These are phyloP conservation scores for Suillia variegata DNA, from an alignment of 2,888 invertebrate species.

Conservation along the genomic window DNA sequence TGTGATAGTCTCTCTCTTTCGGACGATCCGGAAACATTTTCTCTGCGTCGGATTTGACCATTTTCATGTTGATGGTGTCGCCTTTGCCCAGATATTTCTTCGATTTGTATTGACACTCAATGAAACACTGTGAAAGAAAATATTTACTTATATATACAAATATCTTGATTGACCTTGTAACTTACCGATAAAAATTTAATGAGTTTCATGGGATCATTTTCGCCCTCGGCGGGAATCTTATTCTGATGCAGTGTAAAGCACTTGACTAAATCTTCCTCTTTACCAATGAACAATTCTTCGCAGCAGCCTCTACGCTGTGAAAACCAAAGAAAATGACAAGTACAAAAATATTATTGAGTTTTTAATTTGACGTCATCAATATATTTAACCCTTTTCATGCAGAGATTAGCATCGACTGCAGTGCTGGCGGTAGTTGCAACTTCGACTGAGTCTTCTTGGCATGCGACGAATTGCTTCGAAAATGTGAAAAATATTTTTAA, in stretches of 20 bases:
- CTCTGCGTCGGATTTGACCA: constrained; percentile 42
- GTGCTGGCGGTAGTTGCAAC: background rate
- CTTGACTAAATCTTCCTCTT: constrained; percentile 34
- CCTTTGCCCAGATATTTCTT: constrained; percentile 45
- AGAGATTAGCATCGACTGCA: background rate
- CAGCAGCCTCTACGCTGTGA: constrained; percentile 38
- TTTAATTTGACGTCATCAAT: too few relatives aligned
- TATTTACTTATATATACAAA: too few relatives aligned
- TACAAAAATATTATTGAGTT: too few relatives aligned
- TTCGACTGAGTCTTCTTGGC: too few relatives aligned
- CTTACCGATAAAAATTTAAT: constrained; percentile 41
- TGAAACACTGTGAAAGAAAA: constrained; percentile 35
- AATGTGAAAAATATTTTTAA: too few relatives aligned
- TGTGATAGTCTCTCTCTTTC: constrained; percentile 39
- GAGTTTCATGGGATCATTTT: constrained; percentile 25
- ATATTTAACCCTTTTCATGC: constrained; percentile 21
- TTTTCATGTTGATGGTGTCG: constrained; percentile 45
- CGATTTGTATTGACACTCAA: constrained; percentile 43
- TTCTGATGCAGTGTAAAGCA: constrained; percentile 39
- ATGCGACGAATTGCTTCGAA: too few relatives aligned
- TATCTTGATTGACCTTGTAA: background rate
- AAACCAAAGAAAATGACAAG: background rate
- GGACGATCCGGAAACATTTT: constrained; percentile 32
- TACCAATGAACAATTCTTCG: constrained; percentile 28
- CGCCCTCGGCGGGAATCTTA: constrained; percentile 34